Percentiles rank a stretch among this genome's conserved stretches.
These are phyloP conservation scores for Eriosoma lanigerum DNA, from an alignment of 1,140 invertebrate species.

Conservation along the genomic window DNA sequence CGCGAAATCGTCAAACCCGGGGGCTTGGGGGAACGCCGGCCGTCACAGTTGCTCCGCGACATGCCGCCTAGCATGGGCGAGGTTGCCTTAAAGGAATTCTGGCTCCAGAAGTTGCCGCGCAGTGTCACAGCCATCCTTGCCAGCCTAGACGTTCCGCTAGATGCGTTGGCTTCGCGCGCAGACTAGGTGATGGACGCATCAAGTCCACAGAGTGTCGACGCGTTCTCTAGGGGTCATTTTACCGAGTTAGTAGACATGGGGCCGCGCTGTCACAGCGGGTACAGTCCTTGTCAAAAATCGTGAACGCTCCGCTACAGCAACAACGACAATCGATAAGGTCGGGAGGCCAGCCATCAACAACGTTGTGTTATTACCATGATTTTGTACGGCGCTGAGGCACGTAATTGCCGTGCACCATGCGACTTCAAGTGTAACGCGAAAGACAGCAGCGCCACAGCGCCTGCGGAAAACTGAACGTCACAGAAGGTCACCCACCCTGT, in stretches of 20 bases:
- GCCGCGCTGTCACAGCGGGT: no score
- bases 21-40: not conserved
- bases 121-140: not conserved
- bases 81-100: not conserved
- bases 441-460: no score
- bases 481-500: not conserved
- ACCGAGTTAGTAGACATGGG: not conserved
- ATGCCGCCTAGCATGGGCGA: not conserved
- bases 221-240: not conserved
- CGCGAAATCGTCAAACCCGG: not conserved
- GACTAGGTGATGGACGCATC: no score
- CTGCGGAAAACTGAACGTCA: not conserved
- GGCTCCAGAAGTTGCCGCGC: no score
- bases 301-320: no score
- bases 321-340: no score
- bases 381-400: no score
- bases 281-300: no score
- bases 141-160: not conserved
- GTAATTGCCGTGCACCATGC: no score
- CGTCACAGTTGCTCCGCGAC: not conserved
- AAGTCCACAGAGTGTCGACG: no score
- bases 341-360: not conserved
- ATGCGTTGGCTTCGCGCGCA: not conserved
- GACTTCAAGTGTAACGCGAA: no score
- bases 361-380: no score